A percentile compares a stretch with the other conserved stretches of the same genome.
These are phyloP conservation scores for Tauraco erythrolophus DNA, from an alignment of 2,113 vertebrate genomes.

Conservation along the genomic window DNA sequence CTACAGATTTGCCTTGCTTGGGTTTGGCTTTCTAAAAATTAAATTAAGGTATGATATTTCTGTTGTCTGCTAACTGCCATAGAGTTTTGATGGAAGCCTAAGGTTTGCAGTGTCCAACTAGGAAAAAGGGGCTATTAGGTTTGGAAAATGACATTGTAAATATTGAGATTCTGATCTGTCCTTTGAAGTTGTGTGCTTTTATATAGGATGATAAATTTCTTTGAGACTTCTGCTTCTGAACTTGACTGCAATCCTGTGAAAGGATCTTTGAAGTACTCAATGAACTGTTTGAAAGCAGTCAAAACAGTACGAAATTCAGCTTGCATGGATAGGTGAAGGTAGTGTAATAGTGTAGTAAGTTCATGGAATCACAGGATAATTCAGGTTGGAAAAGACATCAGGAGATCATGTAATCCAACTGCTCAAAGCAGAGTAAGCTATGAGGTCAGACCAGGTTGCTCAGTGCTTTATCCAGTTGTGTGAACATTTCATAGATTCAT, in stretches of 20 bases:
- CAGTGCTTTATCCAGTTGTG: background rate
- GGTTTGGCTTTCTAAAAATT: background rate
- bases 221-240: background rate
- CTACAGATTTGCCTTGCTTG: background rate
- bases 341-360: background rate
- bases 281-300: background rate
- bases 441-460: background rate
- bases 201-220: background rate
- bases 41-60: background rate
- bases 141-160: background rate
- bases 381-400: background rate
- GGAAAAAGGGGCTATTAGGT: background rate
- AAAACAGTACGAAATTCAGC: background rate
- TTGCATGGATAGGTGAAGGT: background rate
- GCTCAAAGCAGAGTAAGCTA: background rate
- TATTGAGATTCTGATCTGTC: background rate
- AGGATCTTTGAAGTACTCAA: background rate
- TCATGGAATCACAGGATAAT: background rate
- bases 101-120: background rate
- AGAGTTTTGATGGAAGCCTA: background rate
- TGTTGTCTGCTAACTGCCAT: background rate
- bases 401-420: background rate
- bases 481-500: too few relatives aligned
- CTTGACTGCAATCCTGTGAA: background rate
- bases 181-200: background rate